Conservation (phyloP, 1,140 invertebrate species). For the Megalonaias nervosa region DNA sequence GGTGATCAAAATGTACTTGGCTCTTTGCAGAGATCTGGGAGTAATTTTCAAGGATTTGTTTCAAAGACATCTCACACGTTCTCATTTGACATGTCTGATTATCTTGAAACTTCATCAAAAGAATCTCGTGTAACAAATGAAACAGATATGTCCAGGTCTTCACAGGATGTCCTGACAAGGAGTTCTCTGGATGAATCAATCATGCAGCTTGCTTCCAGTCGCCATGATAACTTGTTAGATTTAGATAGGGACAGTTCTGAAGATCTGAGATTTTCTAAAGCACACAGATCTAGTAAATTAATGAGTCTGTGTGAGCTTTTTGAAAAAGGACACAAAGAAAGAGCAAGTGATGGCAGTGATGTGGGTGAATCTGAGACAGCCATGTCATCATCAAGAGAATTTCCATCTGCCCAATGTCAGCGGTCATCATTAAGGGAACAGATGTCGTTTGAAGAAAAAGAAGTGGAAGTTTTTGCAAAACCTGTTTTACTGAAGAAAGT, state of each 20-base stretch:
- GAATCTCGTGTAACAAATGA: too few relatives aligned
- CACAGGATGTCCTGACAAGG: background rate
- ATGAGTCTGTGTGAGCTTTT: slow-evolving; percentile 60
- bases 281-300: slow-evolving; percentile 57
- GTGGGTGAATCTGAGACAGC: slow-evolving; percentile 22
- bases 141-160: slow-evolving; percentile 2
- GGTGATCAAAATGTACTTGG: too few relatives aligned
- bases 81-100: too few relatives aligned
- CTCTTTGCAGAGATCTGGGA: too few relatives aligned
- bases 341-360: slow-evolving; percentile 32
- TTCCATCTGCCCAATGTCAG: too few relatives aligned
- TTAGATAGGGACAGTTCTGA: slow-evolving; percentile 30
- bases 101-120: too few relatives aligned
- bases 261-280: slow-evolving; percentile 53
- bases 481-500: slow-evolving; percentile 7
- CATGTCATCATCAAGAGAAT: slow-evolving; percentile 21
- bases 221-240: slow-evolving; percentile 53
- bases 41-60: too few relatives aligned
- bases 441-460: background rate
- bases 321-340: slow-evolving; percentile 44
- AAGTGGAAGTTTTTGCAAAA: background rate
- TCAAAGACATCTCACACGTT: too few relatives aligned
- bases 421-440: too few relatives aligned
- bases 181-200: slow-evolving; percentile 60
- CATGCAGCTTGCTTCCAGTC: slow-evolving; percentile 42